Evolutionary conservation across 2,797 vertebrate genomes (phyloP).

Genomic region (Cynopterus sphinx): DNA sequence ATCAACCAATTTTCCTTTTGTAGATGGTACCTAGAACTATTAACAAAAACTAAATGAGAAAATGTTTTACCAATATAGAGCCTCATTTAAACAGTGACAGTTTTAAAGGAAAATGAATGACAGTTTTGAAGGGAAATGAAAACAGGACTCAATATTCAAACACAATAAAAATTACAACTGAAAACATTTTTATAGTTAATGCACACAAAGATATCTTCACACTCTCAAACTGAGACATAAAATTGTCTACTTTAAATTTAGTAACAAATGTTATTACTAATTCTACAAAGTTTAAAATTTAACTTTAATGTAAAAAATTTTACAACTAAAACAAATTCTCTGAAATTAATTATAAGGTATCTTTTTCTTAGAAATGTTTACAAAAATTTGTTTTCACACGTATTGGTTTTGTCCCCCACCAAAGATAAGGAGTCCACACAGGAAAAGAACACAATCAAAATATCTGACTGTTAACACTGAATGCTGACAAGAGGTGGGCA

Average conservation of each 20-base stretch:
- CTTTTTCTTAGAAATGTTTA: background rate
- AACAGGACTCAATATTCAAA: background rate
- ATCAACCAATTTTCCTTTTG: conserved; percentile 2
- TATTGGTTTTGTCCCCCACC: background rate
- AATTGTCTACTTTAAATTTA: conserved; percentile 28
- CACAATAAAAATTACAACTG: conserved; percentile 21
- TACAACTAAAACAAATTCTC: background rate
- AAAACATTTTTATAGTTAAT: conserved; percentile 55
- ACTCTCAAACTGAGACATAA: conserved; percentile 71
- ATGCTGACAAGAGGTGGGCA: background rate
- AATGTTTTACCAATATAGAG: background rate
- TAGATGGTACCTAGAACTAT: background rate
- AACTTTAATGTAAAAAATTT: background rate
- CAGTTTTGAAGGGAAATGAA: conserved; percentile 17
- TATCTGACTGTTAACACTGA: background rate
- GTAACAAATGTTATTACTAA: conserved; percentile 15
- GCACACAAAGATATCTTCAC: conserved; percentile 88
- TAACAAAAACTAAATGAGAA: conserved; percentile 42
- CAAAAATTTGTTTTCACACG: conserved; percentile 15
- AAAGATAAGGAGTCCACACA: conserved; percentile 34
- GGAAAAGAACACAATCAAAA: conserved; percentile 7
- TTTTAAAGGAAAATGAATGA: conserved; percentile 29
- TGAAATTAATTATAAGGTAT: conserved; percentile 23
- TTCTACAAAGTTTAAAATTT: background rate
- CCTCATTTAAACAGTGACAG: background rate